A percentile compares a stretch with the other conserved stretches of the same genome.
Evolutionary conservation across 2,888 invertebrate species (phyloP).

Genomic region (Tenthredo livida): DNA sequence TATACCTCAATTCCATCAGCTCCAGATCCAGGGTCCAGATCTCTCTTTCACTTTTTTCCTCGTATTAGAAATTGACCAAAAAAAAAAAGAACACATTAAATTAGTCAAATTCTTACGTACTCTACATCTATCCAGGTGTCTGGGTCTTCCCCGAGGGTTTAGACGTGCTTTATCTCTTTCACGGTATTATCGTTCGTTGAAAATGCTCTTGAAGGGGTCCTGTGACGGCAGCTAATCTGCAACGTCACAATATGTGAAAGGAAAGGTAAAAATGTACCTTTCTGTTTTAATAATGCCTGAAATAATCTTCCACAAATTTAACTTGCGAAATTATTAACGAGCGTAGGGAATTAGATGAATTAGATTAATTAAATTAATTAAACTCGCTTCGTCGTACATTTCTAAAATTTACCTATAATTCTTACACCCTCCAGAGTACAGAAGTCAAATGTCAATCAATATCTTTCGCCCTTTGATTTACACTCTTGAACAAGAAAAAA

Average conservation of each 20-base stretch:
- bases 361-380: constrained; percentile 13
- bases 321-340: neutral
- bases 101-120: too few relatives aligned
- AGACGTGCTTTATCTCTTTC: too few relatives aligned
- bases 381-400: neutral
- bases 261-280: neutral
- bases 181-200: too few relatives aligned
- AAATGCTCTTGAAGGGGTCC: too few relatives aligned
- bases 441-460: neutral
- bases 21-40: too few relatives aligned
- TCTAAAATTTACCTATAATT: neutral
- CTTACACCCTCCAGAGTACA: neutral
- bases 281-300: neutral
- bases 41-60: too few relatives aligned
- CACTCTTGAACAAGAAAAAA: neutral
- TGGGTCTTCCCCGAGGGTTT: too few relatives aligned
- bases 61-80: too few relatives aligned
- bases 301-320: constrained; percentile 16
- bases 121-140: too few relatives aligned
- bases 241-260: neutral
- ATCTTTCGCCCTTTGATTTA: neutral
- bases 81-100: too few relatives aligned
- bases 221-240: too few relatives aligned
- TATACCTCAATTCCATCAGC: too few relatives aligned
- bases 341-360: constrained; percentile 10